A percentile compares a stretch with the other conserved stretches of the same genome.
phyloP scores from a whole-genome alignment of 2,113 vertebrate species.

The Syrrhaptes paradoxus region DNA sequence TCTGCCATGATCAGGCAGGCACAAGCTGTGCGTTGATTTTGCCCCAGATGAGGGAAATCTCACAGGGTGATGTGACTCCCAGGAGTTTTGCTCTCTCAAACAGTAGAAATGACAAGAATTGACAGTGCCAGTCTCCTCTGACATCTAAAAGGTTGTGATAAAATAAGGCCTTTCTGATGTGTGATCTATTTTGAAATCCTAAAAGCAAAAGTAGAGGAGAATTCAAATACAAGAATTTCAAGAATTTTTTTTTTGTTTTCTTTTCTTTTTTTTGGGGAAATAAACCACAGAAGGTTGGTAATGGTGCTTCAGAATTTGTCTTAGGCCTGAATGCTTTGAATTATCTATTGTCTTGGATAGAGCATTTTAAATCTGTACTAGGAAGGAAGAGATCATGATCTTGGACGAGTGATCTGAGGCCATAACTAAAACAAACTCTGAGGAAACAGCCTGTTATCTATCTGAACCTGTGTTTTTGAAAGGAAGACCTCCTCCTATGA shows the following conservation, averaged over 20 bases:
- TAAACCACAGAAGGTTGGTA: neutral
- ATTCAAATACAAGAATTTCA: neutral
- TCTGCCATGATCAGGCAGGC: neutral
- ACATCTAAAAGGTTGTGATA: neutral
- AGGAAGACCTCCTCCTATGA: conserved; percentile 30
- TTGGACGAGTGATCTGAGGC: neutral
- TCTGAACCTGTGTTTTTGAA: conserved; percentile 30
- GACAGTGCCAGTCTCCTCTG: neutral
- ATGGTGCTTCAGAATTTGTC: neutral
- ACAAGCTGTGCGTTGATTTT: neutral
- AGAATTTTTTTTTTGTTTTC: neutral
- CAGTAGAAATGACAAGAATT: neutral
- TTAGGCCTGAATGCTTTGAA: neutral
- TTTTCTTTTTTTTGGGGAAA: neutral
- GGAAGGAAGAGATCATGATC: neutral
- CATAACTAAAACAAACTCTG: neutral
- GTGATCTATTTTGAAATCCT: neutral
- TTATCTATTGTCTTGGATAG: neutral
- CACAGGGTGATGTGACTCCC: neutral
- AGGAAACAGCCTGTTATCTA: neutral
- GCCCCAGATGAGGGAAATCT: neutral
- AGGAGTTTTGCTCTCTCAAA: neutral
- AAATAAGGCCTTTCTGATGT: neutral
- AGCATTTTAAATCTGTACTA: neutral
- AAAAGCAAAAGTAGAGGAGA: neutral